Percentiles rank a stretch among this genome's conserved stretches.
phyloP scores from a whole-genome alignment of 2,113 vertebrate genomes.

The Heterocephalus glaber region DNA sequence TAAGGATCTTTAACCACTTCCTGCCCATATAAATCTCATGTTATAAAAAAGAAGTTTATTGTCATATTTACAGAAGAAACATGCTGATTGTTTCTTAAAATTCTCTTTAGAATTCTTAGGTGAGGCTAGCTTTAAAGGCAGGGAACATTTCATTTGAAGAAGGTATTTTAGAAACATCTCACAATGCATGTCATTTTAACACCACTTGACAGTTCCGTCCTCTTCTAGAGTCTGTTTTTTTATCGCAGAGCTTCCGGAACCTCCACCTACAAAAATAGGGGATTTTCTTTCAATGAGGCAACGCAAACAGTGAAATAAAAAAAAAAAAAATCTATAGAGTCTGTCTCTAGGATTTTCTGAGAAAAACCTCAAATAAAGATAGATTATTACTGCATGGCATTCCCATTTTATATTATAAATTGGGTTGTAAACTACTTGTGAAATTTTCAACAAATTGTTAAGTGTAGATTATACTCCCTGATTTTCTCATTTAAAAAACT shows the following conservation, averaged over 20 bases:
- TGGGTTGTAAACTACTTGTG: not conserved
- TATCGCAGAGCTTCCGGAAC: conserved; percentile 88
- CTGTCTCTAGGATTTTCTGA: not conserved
- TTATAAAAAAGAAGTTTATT: conserved; percentile 85
- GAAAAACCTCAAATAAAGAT: not conserved
- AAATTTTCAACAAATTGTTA: not conserved
- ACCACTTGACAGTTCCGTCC: conserved; percentile 53
- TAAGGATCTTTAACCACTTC: conserved; percentile 78
- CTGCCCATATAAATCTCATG: conserved; percentile 81
- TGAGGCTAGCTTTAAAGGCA: conserved; percentile 75
- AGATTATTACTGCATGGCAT: not conserved
- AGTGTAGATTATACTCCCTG: not conserved
- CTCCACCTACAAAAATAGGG: conserved; percentile 85
- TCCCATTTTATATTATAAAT: not conserved
- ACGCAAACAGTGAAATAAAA: not conserved
- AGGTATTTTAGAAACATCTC: conserved; percentile 76
- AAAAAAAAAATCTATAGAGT: not conserved
- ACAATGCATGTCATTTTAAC: conserved; percentile 75
- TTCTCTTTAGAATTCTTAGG: conserved; percentile 62
- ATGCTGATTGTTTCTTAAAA: conserved; percentile 76
- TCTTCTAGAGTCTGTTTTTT: conserved; percentile 67
- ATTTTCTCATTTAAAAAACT: not conserved
- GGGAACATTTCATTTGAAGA: conserved; percentile 74
- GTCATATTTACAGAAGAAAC: conserved; percentile 89
- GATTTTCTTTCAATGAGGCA: conserved; percentile 65